These are phyloP conservation scores for Cheilosia scutellata DNA, from an alignment of 2,888 invertebrate species.

Conservation along the genomic window DNA sequence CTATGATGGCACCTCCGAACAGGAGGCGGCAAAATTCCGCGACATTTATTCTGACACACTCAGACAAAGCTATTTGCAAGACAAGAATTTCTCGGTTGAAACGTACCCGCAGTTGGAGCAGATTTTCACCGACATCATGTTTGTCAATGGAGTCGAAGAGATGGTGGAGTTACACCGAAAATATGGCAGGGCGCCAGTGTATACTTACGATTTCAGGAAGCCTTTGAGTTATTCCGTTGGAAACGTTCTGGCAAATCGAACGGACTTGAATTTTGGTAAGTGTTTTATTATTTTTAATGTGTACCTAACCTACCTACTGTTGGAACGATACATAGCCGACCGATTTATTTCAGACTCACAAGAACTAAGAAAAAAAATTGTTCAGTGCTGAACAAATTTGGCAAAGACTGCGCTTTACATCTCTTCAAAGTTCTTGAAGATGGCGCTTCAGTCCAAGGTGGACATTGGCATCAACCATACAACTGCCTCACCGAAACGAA, in stretches of 20 bases:
- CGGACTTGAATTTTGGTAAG: constrained; percentile 85
- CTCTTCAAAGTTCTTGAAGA: too few relatives aligned
- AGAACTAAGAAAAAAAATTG: too few relatives aligned
- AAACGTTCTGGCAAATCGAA: constrained; percentile 84
- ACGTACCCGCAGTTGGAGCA: constrained; percentile 82
- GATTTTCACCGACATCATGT: constrained; percentile 88
- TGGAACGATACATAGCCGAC: too few relatives aligned
- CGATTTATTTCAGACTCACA: too few relatives aligned
- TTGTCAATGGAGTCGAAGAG: constrained; percentile 86
- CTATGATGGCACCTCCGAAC: neutral
- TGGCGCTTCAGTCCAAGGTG: too few relatives aligned
- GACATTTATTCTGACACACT: constrained; percentile 14
- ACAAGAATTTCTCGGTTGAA: constrained; percentile 85
- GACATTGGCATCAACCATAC: too few relatives aligned
- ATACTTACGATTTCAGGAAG: constrained; percentile 87
- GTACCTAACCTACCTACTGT: too few relatives aligned
- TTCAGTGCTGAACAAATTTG: too few relatives aligned
- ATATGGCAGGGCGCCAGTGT: constrained; percentile 85
- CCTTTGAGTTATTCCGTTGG: constrained; percentile 86
- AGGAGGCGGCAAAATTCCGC: neutral
- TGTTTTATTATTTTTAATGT: constrained; percentile 59
- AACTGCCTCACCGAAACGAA: too few relatives aligned
- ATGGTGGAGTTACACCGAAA: constrained; percentile 86
- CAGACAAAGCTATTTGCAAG: constrained; percentile 81
- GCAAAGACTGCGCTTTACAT: too few relatives aligned